phyloP scores from a whole-genome alignment of 1,140 invertebrate species.

The Drosophila lacteicornis region DNA sequence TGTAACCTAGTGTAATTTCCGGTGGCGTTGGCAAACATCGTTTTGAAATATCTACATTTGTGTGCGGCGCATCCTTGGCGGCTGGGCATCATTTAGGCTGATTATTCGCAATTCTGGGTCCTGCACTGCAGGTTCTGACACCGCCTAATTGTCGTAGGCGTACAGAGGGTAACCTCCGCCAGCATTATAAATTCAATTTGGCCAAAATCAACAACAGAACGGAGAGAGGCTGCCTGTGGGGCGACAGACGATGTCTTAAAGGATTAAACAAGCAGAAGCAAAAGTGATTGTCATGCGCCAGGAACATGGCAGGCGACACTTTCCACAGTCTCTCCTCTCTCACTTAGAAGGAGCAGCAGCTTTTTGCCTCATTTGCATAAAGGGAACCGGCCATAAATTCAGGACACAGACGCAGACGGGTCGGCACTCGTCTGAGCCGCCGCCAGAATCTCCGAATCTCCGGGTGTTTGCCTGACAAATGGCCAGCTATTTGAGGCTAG shows the following conservation, averaged over 20 bases:
- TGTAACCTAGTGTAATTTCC: slow-evolving; percentile 35
- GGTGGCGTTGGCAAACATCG: slow-evolving; percentile 33
- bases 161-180: slow-evolving; percentile 5
- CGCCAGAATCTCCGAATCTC: slow-evolving; percentile 28
- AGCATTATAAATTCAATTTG: slow-evolving; percentile 69
- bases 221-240: slow-evolving; percentile 32
- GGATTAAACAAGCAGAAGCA: slow-evolving; percentile 65
- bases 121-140: slow-evolving; percentile 10
- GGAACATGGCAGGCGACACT: slow-evolving; percentile 58
- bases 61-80: slow-evolving; percentile 6
- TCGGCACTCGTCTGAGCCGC: slow-evolving; percentile 25
- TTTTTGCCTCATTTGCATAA: slow-evolving; percentile 76
- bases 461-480: slow-evolving; percentile 57
- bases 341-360: slow-evolving; percentile 25
- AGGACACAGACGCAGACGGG: slow-evolving; percentile 46
- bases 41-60: slow-evolving; percentile 19
- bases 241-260: slow-evolving; percentile 60
- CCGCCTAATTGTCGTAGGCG: slow-evolving; percentile 40
- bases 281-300: slow-evolving; percentile 64
- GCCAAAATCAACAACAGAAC: slow-evolving; percentile 29
- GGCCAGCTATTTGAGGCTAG: slow-evolving; percentile 42
- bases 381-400: slow-evolving; percentile 73
- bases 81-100: slow-evolving; percentile 41
- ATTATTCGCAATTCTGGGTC: slow-evolving; percentile 51
- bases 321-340: slow-evolving; percentile 3